Conservation (phyloP, 2,888 invertebrate genomes). For the Arctia plantaginis region DNA sequence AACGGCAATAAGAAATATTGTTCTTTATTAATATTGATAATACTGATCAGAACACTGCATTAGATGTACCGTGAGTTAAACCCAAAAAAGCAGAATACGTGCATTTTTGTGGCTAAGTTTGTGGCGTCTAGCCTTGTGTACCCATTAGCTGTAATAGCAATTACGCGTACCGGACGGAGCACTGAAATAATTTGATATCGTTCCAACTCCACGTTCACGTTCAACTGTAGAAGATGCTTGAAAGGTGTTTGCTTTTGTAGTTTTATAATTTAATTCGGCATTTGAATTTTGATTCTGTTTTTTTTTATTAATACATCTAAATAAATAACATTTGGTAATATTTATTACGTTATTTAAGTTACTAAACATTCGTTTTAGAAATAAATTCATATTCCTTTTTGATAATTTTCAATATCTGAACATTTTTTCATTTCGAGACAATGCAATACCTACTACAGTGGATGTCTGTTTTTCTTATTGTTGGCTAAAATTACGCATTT, state of each 20-base stretch:
- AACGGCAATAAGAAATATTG: not conserved
- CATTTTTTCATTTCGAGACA: too few species aligned
- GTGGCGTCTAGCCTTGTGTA: not conserved
- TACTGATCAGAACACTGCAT: not conserved
- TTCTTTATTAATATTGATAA: not conserved
- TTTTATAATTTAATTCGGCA: not conserved
- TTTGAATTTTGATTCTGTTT: not conserved
- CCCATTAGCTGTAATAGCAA: not conserved
- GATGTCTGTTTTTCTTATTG: not conserved
- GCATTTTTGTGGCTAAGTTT: constrained; percentile 6
- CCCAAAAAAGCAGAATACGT: not conserved
- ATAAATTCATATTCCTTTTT: not conserved
- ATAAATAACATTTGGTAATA: too few species aligned
- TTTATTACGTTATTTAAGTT: too few species aligned
- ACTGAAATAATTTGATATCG: constrained; percentile 15
- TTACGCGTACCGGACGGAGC: constrained; percentile 2
- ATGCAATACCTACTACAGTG: too few species aligned
- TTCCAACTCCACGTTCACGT: constrained; percentile 11
- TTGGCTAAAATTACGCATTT: not conserved
- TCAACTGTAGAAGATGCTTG: not conserved
- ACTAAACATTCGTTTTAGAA: not conserved
- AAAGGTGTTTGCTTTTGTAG: not conserved
- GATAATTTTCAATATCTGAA: not conserved
- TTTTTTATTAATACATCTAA: too few species aligned
- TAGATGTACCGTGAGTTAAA: constrained; percentile 3